Evolutionary conservation across 1,140 invertebrate genomes (phyloP).

Genomic region (Ladona fulva): DNA sequence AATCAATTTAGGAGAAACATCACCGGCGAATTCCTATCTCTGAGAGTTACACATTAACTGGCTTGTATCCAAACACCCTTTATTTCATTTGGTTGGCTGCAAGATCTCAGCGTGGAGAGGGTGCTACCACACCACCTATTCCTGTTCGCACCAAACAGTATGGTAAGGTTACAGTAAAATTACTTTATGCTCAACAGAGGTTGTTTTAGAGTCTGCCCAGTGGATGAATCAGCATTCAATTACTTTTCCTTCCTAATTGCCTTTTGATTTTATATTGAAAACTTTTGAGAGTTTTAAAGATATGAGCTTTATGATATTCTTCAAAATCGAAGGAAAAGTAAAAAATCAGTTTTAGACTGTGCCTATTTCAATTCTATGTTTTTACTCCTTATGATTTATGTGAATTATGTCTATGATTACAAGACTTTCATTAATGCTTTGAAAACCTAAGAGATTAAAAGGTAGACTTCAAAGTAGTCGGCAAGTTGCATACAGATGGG

Average conservation of each 20-base stretch:
- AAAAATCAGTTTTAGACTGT: too few species aligned
- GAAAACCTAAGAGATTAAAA: too few species aligned
- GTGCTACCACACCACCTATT: slow-evolving; percentile 87
- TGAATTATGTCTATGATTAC: too few species aligned
- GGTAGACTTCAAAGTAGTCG: too few species aligned
- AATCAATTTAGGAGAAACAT: slow-evolving; percentile 44
- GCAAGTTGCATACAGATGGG: too few species aligned
- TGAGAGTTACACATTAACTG: slow-evolving; percentile 74
- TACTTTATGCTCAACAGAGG: not conserved
- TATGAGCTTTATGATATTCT: too few species aligned
- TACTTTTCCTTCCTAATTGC: not conserved
- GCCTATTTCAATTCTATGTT: too few species aligned
- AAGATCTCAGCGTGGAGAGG: slow-evolving; percentile 81
- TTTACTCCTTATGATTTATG: too few species aligned
- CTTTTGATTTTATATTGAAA: too few species aligned
- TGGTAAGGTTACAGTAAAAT: slow-evolving; percentile 61
- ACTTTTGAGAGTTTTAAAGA: too few species aligned
- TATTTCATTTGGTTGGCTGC: slow-evolving; percentile 96
- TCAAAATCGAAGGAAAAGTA: too few species aligned
- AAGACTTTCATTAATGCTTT: too few species aligned
- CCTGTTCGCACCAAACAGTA: slow-evolving; percentile 91
- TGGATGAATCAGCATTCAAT: not conserved
- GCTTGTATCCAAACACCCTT: slow-evolving; percentile 87
- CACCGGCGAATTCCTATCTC: slow-evolving; percentile 65
- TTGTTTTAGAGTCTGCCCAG: not conserved